phyloP scores from a whole-genome alignment of 2,888 invertebrate species.

The Apamea monoglypha region DNA sequence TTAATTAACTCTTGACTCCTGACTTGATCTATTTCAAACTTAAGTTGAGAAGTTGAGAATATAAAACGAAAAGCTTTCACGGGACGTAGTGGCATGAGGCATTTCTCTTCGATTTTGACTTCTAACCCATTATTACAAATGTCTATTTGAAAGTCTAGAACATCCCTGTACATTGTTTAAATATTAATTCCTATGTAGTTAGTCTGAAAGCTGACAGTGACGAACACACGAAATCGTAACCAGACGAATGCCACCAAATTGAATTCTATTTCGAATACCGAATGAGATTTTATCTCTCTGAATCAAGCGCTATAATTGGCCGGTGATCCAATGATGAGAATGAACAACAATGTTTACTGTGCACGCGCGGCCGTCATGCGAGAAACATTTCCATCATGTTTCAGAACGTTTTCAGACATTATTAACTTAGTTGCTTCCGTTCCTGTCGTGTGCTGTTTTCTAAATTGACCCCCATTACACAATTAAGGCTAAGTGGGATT shows the following conservation, averaged over 20 bases:
- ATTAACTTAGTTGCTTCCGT: conserved; percentile 75
- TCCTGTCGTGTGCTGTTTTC: conserved; percentile 65
- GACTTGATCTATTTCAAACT: conserved; percentile 27
- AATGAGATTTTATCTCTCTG: conserved; percentile 53
- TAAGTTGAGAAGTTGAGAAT: conserved; percentile 19
- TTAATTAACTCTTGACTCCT: conserved; percentile 52
- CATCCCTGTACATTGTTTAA: not conserved
- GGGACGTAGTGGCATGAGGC: not conserved
- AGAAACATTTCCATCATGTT: conserved; percentile 78
- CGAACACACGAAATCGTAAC: not conserved
- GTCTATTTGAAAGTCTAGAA: not conserved
- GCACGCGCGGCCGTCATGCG: conserved; percentile 73
- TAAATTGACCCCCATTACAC: conserved; percentile 69
- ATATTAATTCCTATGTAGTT: not conserved
- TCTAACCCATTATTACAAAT: not conserved
- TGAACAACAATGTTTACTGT: conserved; percentile 64
- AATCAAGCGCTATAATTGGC: conserved; percentile 63
- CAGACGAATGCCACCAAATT: conserved; percentile 16
- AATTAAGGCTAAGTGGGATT: conserved; percentile 69
- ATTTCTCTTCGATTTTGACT: not conserved
- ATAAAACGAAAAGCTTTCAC: not conserved
- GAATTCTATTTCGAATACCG: conserved; percentile 35
- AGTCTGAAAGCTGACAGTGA: not conserved
- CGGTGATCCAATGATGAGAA: conserved; percentile 67
- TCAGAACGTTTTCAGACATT: conserved; percentile 74